These are phyloP conservation scores for Todus mexicanus DNA, from an alignment of 2,797 vertebrate genomes.

Conservation along the genomic window DNA sequence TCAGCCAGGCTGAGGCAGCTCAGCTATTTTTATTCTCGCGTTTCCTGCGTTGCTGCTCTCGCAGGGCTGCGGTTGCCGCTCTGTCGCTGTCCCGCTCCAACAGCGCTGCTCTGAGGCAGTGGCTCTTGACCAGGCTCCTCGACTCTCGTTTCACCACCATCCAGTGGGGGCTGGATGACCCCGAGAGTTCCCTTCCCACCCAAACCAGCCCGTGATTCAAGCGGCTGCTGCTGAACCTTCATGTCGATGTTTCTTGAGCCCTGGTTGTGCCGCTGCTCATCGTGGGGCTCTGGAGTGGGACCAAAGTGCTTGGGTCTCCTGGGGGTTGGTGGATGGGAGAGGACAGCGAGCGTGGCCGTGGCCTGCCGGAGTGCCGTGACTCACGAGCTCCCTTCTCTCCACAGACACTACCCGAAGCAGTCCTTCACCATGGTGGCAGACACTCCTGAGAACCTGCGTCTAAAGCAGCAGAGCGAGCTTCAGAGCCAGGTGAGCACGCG, in stretches of 20 bases:
- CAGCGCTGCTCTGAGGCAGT: not conserved
- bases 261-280: rapidly evolving
- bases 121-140: not conserved
- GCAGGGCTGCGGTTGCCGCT: not conserved
- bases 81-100: not conserved
- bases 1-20: not conserved
- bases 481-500: conserved; percentile 87
- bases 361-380: rapidly evolving
- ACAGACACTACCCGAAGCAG: conserved; percentile 97
- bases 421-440: conserved; percentile 95
- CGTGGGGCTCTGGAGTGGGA: rapidly evolving
- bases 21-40: conserved; percentile 1
- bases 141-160: too few relatives aligned
- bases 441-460: conserved; percentile 95
- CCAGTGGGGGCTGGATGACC: too few relatives aligned
- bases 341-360: rapidly evolving
- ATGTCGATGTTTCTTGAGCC: rapidly evolving
- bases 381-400: not conserved
- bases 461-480: conserved; percentile 95
- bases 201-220: not conserved
- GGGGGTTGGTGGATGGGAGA: not conserved
- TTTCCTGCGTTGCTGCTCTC: conserved; percentile 19
- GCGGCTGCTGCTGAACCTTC: rapidly evolving
- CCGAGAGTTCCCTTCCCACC: not conserved
- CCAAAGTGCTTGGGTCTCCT: rapidly evolving